Conservation (phyloP, 2,113 vertebrate species). For the Camelus dromedarius region DNA sequence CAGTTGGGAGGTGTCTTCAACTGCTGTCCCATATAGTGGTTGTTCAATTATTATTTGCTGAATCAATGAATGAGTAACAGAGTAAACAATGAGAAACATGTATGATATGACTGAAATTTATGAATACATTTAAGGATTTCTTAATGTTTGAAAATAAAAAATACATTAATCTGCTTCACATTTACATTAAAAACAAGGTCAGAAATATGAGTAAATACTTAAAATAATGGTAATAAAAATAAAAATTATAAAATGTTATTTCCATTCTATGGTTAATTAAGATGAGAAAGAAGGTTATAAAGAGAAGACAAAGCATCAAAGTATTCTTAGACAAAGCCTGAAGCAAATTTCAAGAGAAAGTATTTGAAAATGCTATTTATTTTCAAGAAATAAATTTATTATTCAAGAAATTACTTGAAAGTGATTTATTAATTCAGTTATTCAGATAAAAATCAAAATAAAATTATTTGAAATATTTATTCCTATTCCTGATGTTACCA, state of each 20-base stretch:
- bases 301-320: neutral
- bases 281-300: neutral
- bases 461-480: neutral
- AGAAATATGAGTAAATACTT: neutral
- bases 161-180: neutral
- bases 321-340: neutral
- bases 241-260: neutral
- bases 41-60: neutral
- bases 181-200: neutral
- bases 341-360: neutral
- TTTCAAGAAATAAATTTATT: too few relatives aligned
- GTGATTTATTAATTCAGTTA: neutral
- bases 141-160: neutral
- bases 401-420: too few relatives aligned
- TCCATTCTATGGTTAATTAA: neutral
- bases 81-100: neutral
- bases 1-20: neutral
- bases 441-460: neutral
- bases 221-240: neutral
- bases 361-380: neutral
- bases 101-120: neutral
- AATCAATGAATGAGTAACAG: neutral
- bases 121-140: neutral
- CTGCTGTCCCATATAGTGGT: neutral
- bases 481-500: neutral